Evolutionary conservation across 2,888 invertebrate genomes (phyloP), one percentile per base, ranked within the genome.

Genomic region (Macrophya alboannulata): DNA sequence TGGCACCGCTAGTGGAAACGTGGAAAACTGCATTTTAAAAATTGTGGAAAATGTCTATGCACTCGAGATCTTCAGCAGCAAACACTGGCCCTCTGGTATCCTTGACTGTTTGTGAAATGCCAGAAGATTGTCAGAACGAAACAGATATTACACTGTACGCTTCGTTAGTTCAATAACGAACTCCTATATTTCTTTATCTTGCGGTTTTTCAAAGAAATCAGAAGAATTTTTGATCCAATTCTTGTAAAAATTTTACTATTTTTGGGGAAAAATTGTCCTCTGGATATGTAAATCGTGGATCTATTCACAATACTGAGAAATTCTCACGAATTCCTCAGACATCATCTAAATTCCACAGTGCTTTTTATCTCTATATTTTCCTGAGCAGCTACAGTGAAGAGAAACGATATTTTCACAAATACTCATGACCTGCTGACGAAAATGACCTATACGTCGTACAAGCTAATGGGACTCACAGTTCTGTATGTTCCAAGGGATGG

Each of bases 401-500:
- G 87, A 89, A 94, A 95, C 89, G 94, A 95, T 85, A 94, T 95
- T 81, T 94, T 94, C 51, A 93, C 94, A 17, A 94, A 94, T 88
- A 89, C 95, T 68, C 94, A 95, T 88, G 93, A 94, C 71, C 94
- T 95, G 88, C 90, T 95, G 86, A 93, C 94, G 17, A 92, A 93
- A 86, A 89, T 95, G 59, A 95, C 94, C 2, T 95, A 95, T 88
- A 92, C 94, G 1, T 92, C 95, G 40, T 95, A 95, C 92, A 94
- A 94, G 89, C 92, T 95, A 85, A 94, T 94, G 87, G 94, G 94
- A 5, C 93, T 95, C 86, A 95, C 95, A 0, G 94, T 95, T 0
- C 90, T 96, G 8, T 95, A 95, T 87, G 92, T 95, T 2, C 95
- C 96, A 0, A 92, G 91, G 77, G 95, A 95, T 90, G 94, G 94